These are phyloP conservation scores for Nothocercus nigrocapillus DNA, from an alignment of 2,113 vertebrate genomes.

Conservation along the genomic window DNA sequence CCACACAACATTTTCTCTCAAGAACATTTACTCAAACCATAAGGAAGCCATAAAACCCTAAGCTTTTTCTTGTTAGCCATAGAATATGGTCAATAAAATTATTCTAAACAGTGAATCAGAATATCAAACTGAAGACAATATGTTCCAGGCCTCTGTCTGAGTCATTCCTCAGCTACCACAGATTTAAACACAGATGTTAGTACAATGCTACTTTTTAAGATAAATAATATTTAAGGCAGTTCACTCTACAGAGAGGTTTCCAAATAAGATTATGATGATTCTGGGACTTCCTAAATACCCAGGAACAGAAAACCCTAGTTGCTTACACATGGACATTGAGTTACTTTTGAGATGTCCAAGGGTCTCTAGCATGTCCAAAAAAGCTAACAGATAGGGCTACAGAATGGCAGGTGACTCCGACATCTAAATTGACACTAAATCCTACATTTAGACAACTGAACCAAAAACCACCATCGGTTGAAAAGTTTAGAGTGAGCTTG, in stretches of 20 bases:
- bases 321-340: background rate
- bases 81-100: background rate
- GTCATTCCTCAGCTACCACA: background rate
- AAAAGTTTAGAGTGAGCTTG: background rate
- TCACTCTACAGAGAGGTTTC: background rate
- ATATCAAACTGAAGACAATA: background rate
- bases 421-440: background rate
- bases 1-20: background rate
- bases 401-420: background rate
- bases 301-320: background rate
- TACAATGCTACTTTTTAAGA: background rate
- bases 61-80: background rate
- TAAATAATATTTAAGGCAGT: background rate
- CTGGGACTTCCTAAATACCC: background rate
- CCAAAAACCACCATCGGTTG: background rate
- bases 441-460: background rate
- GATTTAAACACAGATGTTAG: background rate
- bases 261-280: background rate
- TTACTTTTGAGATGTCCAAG: background rate
- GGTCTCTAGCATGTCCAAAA: background rate
- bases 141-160: background rate
- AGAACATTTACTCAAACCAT: background rate
- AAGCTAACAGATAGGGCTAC: background rate
- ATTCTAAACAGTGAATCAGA: background rate
- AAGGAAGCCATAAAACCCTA: background rate